Conservation (phyloP, 2,888 invertebrate genomes). For the Acleris sparsana region DNA sequence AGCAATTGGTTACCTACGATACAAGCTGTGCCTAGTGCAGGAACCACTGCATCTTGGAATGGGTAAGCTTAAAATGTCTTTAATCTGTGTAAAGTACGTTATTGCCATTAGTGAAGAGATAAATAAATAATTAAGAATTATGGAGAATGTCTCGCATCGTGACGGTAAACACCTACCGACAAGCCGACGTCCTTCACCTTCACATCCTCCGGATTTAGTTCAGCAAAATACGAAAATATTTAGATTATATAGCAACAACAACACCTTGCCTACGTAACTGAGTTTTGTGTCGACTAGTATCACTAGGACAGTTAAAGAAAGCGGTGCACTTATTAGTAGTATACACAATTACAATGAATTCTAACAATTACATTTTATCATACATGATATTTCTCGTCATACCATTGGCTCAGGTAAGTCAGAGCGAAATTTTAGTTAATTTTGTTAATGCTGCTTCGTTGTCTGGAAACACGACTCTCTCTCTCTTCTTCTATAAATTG, state of each 20-base stretch:
- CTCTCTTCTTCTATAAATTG: too few species aligned
- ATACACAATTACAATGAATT: constrained; percentile 6
- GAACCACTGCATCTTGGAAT: too few species aligned
- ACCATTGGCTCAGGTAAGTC: constrained; percentile 21
- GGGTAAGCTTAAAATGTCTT: too few species aligned
- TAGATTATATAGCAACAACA: background rate
- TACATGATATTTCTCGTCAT: constrained; percentile 10
- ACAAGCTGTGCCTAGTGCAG: too few species aligned
- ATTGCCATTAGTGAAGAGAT: too few species aligned
- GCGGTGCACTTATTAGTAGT: background rate
- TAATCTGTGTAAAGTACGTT: too few species aligned
- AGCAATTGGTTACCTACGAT: too few species aligned
- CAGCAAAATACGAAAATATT: constrained; percentile 9
- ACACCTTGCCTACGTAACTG: background rate
- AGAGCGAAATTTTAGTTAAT: background rate
- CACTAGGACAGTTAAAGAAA: background rate
- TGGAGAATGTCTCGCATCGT: background rate
- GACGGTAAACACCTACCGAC: background rate
- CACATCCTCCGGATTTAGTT: constrained; percentile 8
- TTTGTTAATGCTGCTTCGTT: background rate
- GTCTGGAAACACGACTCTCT: too few species aligned
- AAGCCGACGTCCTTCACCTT: constrained; percentile 1
- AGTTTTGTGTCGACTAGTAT: background rate
- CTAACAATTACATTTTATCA: constrained; percentile 1
- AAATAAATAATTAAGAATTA: too few species aligned